Base-by-base conservation (phyloP, 2,888 invertebrate species). In the Thecocarcelia acutangulata region DNA sequence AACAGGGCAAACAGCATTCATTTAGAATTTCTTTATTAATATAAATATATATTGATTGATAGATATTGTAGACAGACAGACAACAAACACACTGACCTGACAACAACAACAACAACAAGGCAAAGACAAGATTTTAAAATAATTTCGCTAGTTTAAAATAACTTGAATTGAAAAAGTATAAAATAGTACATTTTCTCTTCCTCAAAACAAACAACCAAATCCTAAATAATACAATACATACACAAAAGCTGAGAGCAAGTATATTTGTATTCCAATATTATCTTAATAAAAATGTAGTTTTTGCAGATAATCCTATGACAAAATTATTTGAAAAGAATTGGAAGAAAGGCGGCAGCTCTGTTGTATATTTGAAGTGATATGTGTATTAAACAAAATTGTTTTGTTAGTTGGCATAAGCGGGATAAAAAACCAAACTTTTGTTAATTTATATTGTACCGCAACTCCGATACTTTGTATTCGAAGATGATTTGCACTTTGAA, bases 11-110 rank as follows among this genome's bases (percentile, higher is more conserved):
- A 21, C 58, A 76, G 3, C 52, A 66, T 12, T 5, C 54, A 74
- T 46, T 21, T 19, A 24, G 15, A 21, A 64, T 37, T 61, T 48
- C 21, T 66, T 52, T 59, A 83, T 84, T 83, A 84, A 84, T 83
- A 83, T 84, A 80, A 84, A 85, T 83, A 84, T 61, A 61, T 61
- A 63, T 73, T 63, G 52, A 63, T 73, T 50, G 50, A 52, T 61
- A 44, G 59, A 78, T 74, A 84, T n/a, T 6, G 21, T 42, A 50
- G 15, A 42, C 61, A 37, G 33, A 33, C 33, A 33, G 8, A 9
- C 33, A 33, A 33, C 33, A 33, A 33, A 9, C 33, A 33, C 33
- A 33, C 33, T 8, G 33, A 28, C 28, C n/a, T n/a, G 6, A 28
- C 28, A 28, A 28, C 28, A 28, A 28, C 28, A 28, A 9, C 33